A percentile compares a stretch with the other conserved stretches of the same genome.
Evolutionary conservation across 2,113 vertebrate genomes (phyloP).

Genomic region (Microtus montanus): DNA sequence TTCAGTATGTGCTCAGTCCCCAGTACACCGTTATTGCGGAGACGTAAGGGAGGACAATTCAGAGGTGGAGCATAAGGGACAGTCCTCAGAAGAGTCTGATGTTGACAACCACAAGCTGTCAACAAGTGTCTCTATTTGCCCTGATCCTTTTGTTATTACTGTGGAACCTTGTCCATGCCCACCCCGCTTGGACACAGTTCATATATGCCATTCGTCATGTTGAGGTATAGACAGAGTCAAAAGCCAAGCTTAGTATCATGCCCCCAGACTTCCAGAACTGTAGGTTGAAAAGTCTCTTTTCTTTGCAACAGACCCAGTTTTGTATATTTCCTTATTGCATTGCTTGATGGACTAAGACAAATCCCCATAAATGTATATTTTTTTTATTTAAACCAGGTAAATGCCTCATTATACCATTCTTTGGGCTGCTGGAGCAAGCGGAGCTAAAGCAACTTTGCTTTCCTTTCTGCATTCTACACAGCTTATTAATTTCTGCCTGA

Average conservation of each 20-base stretch:
- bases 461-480: neutral
- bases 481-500: neutral
- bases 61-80: neutral
- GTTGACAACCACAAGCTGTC: neutral
- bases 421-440: neutral
- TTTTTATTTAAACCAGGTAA: neutral
- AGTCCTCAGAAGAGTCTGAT: neutral
- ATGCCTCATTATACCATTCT: neutral
- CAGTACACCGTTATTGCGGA: accelerated
- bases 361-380: neutral
- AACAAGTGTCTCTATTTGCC: neutral
- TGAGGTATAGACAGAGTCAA: neutral
- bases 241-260: neutral
- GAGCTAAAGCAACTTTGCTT: neutral
- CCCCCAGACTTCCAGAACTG: neutral
- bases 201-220: neutral
- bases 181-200: neutral
- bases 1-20: neutral
- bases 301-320: neutral
- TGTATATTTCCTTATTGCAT: neutral
- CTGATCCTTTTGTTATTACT: neutral
- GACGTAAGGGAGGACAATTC: neutral
- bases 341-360: neutral
- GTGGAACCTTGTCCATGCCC: neutral
- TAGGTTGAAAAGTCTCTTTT: neutral